These are phyloP conservation scores for Melopsittacus undulatus DNA, from an alignment of 2,797 vertebrate genomes.

Conservation along the genomic window DNA sequence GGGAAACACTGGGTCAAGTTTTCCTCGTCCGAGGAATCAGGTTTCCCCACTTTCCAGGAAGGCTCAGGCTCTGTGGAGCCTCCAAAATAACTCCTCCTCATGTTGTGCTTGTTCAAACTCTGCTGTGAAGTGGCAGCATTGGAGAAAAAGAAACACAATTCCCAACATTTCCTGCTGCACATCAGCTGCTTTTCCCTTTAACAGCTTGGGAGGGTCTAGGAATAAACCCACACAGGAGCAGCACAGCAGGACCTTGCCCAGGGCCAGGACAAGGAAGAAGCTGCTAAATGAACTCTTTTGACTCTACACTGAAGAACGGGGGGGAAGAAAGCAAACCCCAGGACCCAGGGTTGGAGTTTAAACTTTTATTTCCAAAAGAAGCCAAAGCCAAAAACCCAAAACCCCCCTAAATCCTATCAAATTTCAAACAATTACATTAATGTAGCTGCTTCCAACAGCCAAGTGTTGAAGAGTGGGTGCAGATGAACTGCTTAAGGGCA, in stretches of 20 bases:
- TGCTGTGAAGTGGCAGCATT: neutral
- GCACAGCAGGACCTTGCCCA: neutral
- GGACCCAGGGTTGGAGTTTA: neutral
- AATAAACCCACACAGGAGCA: neutral
- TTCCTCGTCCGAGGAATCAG: fast-evolving
- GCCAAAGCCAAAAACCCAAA: neutral
- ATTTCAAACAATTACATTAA: slow-evolving; percentile 38
- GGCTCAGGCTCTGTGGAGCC: neutral
- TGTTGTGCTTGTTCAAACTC: too few relatives aligned
- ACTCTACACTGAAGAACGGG: fast-evolving
- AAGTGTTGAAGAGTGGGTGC: neutral
- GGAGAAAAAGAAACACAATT: neutral
- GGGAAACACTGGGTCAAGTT: fast-evolving
- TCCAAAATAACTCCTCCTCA: fast-evolving
- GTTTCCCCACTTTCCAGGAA: neutral
- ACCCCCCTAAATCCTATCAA: neutral
- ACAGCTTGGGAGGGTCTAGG: neutral
- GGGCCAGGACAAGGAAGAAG: neutral
- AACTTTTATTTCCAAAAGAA: slow-evolving; percentile 60
- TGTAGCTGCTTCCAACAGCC: neutral
- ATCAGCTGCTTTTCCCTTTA: neutral
- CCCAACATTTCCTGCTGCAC: neutral
- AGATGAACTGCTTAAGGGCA: slow-evolving; percentile 64
- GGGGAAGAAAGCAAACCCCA: neutral
- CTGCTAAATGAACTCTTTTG: neutral